Evolutionary conservation across 2,888 invertebrate species (phyloP).

Genomic region (Drosophila bunnanda): DNA sequence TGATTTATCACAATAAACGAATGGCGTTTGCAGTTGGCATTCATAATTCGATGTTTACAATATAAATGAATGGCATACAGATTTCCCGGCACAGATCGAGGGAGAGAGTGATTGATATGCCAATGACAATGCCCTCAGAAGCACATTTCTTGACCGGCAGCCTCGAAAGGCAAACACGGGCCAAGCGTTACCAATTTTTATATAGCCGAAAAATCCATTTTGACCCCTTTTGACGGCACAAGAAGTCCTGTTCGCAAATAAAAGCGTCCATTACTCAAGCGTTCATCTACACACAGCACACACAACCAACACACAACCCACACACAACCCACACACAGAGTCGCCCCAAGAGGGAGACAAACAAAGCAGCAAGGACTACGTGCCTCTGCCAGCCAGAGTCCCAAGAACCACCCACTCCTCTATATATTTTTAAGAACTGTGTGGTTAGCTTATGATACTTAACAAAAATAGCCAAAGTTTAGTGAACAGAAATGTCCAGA

Average conservation of each 20-base stretch:
- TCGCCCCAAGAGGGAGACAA: conserved; percentile 50
- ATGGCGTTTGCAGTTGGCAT: conserved; percentile 26
- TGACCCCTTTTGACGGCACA: conserved; percentile 81
- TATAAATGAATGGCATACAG: conserved; percentile 79
- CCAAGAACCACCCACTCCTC: conserved; percentile 11
- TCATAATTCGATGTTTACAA: conserved; percentile 56
- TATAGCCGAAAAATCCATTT: conserved; percentile 69
- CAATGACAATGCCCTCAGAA: conserved; percentile 53
- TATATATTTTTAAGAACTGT: conserved; percentile 3
- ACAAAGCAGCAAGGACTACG: conserved; percentile 57
- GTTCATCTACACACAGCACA: conserved; percentile 40
- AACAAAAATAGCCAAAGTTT: conserved; percentile 3
- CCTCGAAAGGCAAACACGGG: conserved; percentile 57
- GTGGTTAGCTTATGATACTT: conserved; percentile 7
- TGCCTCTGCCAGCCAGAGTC: conserved; percentile 33
- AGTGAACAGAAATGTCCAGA: not conserved
- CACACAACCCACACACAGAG: conserved; percentile 1
- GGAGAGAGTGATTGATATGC: conserved; percentile 73
- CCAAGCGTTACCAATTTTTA: conserved; percentile 42
- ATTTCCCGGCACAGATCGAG: conserved; percentile 54
- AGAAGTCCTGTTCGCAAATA: conserved; percentile 69
- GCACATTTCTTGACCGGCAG: conserved; percentile 56
- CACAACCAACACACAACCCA: not conserved
- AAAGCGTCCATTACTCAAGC: conserved; percentile 81
- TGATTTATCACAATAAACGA: conserved; percentile 82